Conservation (phyloP, 2,888 invertebrate genomes). For the Epsilonema sp. region DNA sequence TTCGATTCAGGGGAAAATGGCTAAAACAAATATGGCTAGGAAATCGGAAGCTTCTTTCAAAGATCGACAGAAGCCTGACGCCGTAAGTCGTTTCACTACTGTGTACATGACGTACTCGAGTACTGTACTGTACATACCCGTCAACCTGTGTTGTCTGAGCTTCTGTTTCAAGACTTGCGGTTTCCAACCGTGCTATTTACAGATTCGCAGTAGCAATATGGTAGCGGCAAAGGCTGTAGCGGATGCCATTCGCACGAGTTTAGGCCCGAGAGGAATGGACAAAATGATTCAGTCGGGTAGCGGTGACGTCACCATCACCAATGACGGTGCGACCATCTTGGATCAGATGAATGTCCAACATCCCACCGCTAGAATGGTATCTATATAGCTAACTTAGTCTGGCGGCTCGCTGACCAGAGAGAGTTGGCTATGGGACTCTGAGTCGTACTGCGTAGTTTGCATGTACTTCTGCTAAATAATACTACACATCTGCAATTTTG, state of each 20-base stretch:
- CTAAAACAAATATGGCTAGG: no score
- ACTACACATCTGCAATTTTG: background rate
- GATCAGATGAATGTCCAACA: slow-evolving; percentile 97
- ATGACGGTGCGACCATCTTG: slow-evolving; percentile 96
- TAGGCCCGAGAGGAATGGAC: slow-evolving; percentile 97
- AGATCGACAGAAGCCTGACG: slow-evolving; percentile 53
- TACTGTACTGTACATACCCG: background rate
- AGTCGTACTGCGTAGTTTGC: no score
- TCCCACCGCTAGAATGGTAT: slow-evolving; percentile 98
- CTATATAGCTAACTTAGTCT: no score
- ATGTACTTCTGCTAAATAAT: no score
- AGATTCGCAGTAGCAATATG: slow-evolving; percentile 84
- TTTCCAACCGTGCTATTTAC: slow-evolving; percentile 29
- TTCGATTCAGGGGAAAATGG: no score
- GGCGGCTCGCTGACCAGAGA: slow-evolving; percentile 11
- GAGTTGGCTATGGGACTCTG: no score
- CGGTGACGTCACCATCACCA: slow-evolving; percentile 97
- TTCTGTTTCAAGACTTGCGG: background rate
- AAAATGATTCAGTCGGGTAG: slow-evolving; percentile 97
- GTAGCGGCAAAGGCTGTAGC: slow-evolving; percentile 96
- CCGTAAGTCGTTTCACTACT: slow-evolving; percentile 11
- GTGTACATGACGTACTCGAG: no score
- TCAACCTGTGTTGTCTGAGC: background rate
- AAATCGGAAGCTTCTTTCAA: no score
- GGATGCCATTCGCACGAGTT: slow-evolving; percentile 91